phyloP scores from a whole-genome alignment of 2,888 invertebrate genomes.

The Zelleria hepariella region DNA sequence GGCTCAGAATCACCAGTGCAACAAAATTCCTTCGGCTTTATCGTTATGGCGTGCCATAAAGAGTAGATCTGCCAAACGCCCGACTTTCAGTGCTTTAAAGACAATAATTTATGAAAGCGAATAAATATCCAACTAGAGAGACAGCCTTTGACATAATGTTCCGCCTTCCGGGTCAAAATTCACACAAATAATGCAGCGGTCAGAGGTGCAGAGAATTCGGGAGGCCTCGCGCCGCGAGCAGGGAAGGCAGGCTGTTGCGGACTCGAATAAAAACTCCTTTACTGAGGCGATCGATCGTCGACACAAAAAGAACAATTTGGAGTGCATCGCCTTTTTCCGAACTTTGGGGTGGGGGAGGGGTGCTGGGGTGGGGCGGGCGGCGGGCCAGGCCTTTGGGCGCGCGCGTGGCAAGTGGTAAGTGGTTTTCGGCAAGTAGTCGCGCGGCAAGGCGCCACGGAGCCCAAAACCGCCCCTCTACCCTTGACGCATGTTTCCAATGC shows the following conservation, averaged over 20 bases:
- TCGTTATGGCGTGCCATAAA: too few species aligned
- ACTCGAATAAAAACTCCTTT: slow-evolving; percentile 63
- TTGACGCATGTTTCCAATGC: too few species aligned
- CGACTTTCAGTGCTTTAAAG: too few species aligned
- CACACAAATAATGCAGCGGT: slow-evolving; percentile 32
- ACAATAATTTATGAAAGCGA: too few species aligned
- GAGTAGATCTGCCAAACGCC: too few species aligned
- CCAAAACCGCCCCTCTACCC: too few species aligned
- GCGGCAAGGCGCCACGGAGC: too few species aligned
- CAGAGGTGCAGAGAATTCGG: slow-evolving; percentile 3
- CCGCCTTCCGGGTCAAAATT: too few species aligned
- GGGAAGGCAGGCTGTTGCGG: slow-evolving; percentile 8
- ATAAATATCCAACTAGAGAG: too few species aligned
- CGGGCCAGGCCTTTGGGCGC: not conserved
- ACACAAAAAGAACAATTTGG: slow-evolving; percentile 69
- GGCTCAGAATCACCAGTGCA: too few species aligned
- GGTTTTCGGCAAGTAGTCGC: slow-evolving; percentile 49
- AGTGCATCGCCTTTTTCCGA: slow-evolving; percentile 71
- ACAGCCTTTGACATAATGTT: too few species aligned
- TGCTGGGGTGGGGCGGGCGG: slow-evolving; percentile 30
- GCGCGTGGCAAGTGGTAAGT: slow-evolving; percentile 49
- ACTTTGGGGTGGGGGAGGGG: slow-evolving; percentile 46
- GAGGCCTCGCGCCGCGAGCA: not conserved
- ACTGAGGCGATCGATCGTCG: slow-evolving; percentile 67
- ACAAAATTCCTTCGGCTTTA: too few species aligned